Conservation (phyloP, 2,113 vertebrate species). For the Lycaon pictus region DNA sequence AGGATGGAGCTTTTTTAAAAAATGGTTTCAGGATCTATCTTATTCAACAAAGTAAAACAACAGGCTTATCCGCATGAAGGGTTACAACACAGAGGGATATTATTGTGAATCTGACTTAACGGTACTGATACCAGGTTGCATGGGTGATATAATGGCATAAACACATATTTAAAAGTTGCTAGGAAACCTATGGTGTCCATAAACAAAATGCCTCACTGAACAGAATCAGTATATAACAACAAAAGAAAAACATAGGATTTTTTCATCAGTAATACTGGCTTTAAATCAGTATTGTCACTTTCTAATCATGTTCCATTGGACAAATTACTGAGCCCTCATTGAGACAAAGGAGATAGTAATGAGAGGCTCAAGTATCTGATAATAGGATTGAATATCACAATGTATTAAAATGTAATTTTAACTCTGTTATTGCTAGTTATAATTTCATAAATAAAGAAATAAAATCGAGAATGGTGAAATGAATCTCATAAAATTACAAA, state of each 20-base stretch:
- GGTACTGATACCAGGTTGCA: neutral
- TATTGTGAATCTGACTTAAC: neutral
- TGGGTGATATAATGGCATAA: neutral
- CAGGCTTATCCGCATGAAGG: neutral
- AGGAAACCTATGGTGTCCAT: neutral
- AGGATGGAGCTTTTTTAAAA: neutral
- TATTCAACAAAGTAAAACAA: neutral
- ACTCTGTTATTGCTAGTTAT: neutral
- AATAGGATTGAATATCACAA: neutral
- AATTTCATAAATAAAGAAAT: neutral
- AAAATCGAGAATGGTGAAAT: constrained; percentile 5
- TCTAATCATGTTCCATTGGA: neutral
- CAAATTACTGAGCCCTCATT: neutral
- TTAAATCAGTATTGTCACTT: neutral
- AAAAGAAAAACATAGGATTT: neutral
- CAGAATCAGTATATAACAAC: neutral
- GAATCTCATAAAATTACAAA: neutral
- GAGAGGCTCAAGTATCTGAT: neutral
- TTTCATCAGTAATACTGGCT: neutral
- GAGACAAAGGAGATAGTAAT: neutral
- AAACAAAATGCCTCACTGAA: neutral
- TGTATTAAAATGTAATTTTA: constrained; percentile 11
- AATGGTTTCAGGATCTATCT: neutral
- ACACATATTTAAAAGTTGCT: neutral
- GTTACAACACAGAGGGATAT: neutral